Evolutionary conservation across 2,888 invertebrate species (phyloP).

Genomic region (Plagodis pulveraria): DNA sequence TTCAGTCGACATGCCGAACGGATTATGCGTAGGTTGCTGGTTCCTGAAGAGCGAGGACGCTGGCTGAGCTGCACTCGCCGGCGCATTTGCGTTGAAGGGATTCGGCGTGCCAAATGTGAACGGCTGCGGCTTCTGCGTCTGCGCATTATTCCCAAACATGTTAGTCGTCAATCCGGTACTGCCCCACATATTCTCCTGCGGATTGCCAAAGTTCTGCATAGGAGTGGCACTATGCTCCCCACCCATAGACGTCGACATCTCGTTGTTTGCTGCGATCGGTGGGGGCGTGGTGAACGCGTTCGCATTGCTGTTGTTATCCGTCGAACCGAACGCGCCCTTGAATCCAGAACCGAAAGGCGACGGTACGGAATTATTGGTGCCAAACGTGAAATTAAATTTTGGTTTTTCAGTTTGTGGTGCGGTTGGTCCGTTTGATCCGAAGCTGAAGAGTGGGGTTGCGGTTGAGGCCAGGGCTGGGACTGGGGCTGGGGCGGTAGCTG

Average conservation of each 20-base stretch:
- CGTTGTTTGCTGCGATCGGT: neutral
- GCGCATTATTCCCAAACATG: conserved; percentile 51
- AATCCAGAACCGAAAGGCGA: conserved; percentile 42
- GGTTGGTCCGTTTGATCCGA: conserved; percentile 47
- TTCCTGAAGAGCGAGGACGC: conserved; percentile 49
- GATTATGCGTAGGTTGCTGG: conserved; percentile 37
- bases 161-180: conserved; percentile 43
- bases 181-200: conserved; percentile 59
- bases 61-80: conserved; percentile 45
- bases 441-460: conserved; percentile 56
- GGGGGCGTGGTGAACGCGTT: conserved; percentile 18
- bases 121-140: conserved; percentile 52
- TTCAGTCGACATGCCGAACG: conserved; percentile 49
- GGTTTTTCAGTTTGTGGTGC: conserved; percentile 52
- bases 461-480: neutral
- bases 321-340: conserved; percentile 44
- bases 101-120: conserved; percentile 60
- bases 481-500: neutral
- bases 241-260: conserved; percentile 3
- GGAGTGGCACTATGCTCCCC: no score
- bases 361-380: conserved; percentile 31
- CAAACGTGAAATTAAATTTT: conserved; percentile 65
- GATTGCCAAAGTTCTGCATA: conserved; percentile 14
- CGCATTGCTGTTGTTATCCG: conserved; percentile 8
- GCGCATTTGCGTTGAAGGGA: conserved; percentile 45